These are phyloP conservation scores for Smutsia gigantea DNA, from an alignment of 2,797 vertebrate species.

Conservation along the genomic window DNA sequence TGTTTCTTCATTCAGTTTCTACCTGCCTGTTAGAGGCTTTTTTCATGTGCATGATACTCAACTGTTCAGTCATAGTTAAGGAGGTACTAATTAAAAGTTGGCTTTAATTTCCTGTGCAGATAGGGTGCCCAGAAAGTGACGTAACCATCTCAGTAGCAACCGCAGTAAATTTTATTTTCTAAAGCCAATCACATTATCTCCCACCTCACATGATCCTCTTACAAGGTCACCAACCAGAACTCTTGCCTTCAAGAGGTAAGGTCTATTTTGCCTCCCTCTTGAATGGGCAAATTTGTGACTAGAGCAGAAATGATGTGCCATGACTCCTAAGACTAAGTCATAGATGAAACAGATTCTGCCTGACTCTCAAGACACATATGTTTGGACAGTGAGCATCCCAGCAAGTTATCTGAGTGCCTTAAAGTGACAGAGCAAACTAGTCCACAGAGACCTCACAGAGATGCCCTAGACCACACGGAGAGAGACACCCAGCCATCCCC, in stretches of 20 bases:
- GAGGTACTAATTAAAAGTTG: neutral
- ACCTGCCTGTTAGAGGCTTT: neutral
- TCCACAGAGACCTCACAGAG: neutral
- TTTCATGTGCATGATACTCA: neutral
- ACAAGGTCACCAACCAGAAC: neutral
- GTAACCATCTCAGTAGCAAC: neutral
- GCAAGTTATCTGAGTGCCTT: neutral
- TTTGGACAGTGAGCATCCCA: neutral
- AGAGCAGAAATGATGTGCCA: neutral
- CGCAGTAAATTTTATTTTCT: neutral
- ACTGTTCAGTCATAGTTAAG: neutral
- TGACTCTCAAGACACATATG: neutral
- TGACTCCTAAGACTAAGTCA: neutral
- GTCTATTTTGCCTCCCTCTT: neutral
- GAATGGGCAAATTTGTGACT: neutral
- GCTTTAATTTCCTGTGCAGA: neutral
- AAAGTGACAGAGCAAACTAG: neutral
- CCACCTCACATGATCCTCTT: neutral
- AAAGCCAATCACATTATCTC: neutral
- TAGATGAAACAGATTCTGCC: neutral
- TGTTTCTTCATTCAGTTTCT: neutral
- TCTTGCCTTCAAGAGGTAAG: neutral
- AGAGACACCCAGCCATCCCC: accelerated
- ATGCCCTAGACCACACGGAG: neutral
- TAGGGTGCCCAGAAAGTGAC: neutral